A percentile compares a stretch with the other conserved stretches of the same genome.
These are phyloP conservation scores for Coregonus clupeaformis DNA, from an alignment of 2,113 vertebrate species.

Conservation along the genomic window DNA sequence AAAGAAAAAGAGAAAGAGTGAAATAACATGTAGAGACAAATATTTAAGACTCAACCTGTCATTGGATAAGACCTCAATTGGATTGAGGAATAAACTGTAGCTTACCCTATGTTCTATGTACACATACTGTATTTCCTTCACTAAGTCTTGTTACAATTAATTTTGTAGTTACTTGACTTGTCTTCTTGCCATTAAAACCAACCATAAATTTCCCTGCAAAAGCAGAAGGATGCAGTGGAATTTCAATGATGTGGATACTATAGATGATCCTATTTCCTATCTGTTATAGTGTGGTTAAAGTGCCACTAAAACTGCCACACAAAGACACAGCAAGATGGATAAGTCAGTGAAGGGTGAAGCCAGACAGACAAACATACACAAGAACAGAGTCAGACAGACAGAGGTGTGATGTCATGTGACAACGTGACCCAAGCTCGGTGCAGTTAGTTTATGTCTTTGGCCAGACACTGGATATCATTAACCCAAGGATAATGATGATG, in stretches of 20 bases:
- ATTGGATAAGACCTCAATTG: too few species aligned
- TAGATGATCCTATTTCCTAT: too few species aligned
- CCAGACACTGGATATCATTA: conserved; percentile 53
- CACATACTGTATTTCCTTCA: too few species aligned
- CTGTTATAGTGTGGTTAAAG: background rate
- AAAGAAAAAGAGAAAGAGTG: conserved; percentile 66
- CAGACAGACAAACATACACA: conserved; percentile 18
- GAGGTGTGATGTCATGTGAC: conserved; percentile 8
- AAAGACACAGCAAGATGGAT: conserved; percentile 17
- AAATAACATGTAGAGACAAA: conserved; percentile 62
- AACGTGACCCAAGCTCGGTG: conserved; percentile 3
- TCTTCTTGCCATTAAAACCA: too few species aligned
- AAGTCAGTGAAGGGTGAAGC: conserved; percentile 33
- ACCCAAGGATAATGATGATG: conserved; percentile 51
- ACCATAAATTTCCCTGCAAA: too few species aligned
- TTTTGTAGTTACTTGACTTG: too few species aligned
- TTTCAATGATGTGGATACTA: too few species aligned
- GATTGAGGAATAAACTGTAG: too few species aligned
- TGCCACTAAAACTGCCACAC: background rate
- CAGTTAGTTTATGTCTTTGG: conserved; percentile 40
- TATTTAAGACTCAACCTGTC: background rate
- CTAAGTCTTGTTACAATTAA: too few species aligned
- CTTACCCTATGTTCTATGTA: too few species aligned
- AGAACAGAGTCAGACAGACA: background rate
- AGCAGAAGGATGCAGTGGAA: too few species aligned